Evolutionary conservation across 2,113 vertebrate genomes (phyloP).

Genomic region (Erinaceus europaeus): DNA sequence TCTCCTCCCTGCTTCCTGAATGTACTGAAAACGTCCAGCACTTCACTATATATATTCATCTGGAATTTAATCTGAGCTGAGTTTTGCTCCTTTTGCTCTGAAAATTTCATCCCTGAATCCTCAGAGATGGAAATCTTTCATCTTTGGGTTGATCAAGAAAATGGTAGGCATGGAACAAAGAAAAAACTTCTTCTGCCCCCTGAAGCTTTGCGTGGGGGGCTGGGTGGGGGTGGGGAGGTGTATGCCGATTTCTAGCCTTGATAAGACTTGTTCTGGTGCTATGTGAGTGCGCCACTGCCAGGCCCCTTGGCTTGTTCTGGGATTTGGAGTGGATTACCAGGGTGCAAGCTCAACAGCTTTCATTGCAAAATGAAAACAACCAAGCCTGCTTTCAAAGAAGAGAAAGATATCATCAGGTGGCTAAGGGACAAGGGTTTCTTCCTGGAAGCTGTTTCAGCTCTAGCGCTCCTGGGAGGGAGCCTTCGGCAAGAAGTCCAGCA

Average conservation of each 20-base stretch:
- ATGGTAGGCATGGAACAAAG: accelerated
- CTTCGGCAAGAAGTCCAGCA: accelerated
- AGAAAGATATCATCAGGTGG: background rate
- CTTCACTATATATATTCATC: background rate
- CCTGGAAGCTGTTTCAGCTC: background rate
- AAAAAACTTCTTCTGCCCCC: background rate
- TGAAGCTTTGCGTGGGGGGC: background rate
- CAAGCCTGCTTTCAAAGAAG: background rate
- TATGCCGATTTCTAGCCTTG: too few relatives aligned
- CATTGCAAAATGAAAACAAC: background rate
- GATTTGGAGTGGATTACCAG: background rate
- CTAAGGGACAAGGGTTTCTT: background rate
- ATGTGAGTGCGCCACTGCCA: too few relatives aligned
- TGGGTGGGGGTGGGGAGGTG: too few relatives aligned
- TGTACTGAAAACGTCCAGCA: background rate
- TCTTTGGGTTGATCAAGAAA: background rate
- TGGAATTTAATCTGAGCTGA: background rate
- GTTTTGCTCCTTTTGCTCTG: background rate
- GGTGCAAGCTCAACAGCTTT: background rate
- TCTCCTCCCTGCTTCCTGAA: background rate
- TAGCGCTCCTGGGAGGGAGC: too few relatives aligned
- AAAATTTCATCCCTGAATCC: background rate
- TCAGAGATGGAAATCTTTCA: background rate
- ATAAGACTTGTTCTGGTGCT: background rate
- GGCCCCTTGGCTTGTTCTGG: too few relatives aligned